phyloP scores from a whole-genome alignment of 2,888 invertebrate species.

The Apamea epomidion region DNA sequence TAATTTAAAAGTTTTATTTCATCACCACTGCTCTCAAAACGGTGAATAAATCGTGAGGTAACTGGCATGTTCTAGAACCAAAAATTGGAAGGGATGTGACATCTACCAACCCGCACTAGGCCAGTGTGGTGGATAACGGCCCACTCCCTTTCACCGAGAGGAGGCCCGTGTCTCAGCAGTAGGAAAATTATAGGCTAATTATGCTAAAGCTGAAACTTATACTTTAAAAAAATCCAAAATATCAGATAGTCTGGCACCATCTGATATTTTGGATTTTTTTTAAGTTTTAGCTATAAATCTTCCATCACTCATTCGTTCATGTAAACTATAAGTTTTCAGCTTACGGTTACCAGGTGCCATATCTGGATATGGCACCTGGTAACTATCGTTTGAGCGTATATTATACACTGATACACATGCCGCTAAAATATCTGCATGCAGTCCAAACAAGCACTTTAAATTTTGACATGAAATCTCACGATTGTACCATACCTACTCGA shows the following conservation, averaged over 20 bases:
- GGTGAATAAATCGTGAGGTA: too few relatives aligned
- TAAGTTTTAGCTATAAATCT: conserved; percentile 1
- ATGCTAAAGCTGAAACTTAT: background rate
- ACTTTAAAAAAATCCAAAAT: background rate
- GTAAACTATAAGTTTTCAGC: background rate
- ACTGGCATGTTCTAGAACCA: too few relatives aligned
- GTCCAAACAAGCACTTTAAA: conserved; percentile 11
- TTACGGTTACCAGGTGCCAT: too few relatives aligned
- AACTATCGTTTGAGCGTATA: conserved; percentile 3
- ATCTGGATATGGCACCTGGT: too few relatives aligned
- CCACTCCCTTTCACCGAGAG: too few relatives aligned
- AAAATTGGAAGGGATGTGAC: too few relatives aligned
- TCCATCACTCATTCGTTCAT: background rate
- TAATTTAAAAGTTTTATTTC: conserved; percentile 3
- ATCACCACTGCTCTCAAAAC: too few relatives aligned
- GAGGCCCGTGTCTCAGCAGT: too few relatives aligned
- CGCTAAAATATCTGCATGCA: conserved; percentile 32
- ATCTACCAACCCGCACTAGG: too few relatives aligned
- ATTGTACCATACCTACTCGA: background rate
- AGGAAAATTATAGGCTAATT: too few relatives aligned
- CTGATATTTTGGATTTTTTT: background rate
- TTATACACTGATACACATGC: conserved; percentile 2
- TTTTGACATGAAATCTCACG: background rate
- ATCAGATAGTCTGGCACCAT: too few relatives aligned
- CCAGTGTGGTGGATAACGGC: too few relatives aligned